Evolutionary conservation across 92 coral and sea anemone species (phyloP), one percentile per base, ranked within the genome.

Genomic region (Plumapathes pennacea): DNA sequence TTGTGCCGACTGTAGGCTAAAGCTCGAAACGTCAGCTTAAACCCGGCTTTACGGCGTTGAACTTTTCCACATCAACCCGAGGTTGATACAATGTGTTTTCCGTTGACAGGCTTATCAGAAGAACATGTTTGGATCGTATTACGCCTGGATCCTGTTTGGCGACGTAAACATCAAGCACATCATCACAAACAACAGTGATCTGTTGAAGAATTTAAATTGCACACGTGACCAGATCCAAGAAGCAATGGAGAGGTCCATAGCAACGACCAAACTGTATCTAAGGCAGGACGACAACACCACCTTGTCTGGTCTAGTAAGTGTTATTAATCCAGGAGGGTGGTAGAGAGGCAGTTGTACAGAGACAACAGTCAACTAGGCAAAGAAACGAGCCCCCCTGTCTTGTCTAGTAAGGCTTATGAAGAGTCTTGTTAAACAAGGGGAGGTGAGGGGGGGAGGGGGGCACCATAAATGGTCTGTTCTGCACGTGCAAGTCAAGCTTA

Each of bases 141-240:
- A 88, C 58, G 96, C 81, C n/a, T 94, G 99, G 99, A 57, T 94
- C 19, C 38, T 84, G 59, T 85, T 81, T 58, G 95, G 94, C 25
- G 71, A 77, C 12, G 40, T 81, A 10, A 37, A 30, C 8, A 86
- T 81, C 0, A 19, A 10, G 1, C 5, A 36, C 2, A 52, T 69
- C 5, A 56, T 89, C 30, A 31, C 28, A 12, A 38, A 27, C 0
- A 43, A 47, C 12, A 32, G 37, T 14, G 60, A 23, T 26, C 47
- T 57, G 0, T 43, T 27, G 4, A 47, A 30, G 34, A 34, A 20
- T 0, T 18, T 67, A 3, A 53, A 46, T 12, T 94, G 99, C 38
- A 66, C 88, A 17, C 54, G 52, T 29, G 46, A 76, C 13, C 54
- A 82, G 38, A 22, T 94, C 24, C 61, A 48, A 32, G 46, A 77